Evolutionary conservation across 2,888 invertebrate genomes (phyloP).

Genomic region (Cheilosia pagana): DNA sequence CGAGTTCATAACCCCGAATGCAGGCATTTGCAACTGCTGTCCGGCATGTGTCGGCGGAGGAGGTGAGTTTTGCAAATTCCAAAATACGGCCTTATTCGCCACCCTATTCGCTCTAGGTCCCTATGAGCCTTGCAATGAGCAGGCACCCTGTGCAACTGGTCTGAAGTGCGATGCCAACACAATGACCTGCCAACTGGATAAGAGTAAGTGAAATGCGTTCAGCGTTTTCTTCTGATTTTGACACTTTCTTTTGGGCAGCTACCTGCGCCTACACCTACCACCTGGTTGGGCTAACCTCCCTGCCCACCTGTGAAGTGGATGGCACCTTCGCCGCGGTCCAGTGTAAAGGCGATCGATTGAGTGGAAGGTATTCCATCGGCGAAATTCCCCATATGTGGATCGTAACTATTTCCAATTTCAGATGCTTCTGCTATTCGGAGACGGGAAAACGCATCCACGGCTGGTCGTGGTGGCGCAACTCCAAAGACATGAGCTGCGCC

Average conservation of each 20-base stretch:
- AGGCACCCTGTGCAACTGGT: slow-evolving; percentile 79
- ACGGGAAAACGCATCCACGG: slow-evolving; percentile 87
- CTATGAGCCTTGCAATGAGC: slow-evolving; percentile 38
- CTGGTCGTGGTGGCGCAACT: slow-evolving; percentile 86
- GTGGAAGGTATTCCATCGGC: slow-evolving; percentile 84
- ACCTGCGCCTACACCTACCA: slow-evolving; percentile 77
- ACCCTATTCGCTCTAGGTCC: slow-evolving; percentile 5
- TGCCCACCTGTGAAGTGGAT: slow-evolving; percentile 85
- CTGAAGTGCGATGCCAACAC: slow-evolving; percentile 77
- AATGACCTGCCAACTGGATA: slow-evolving; percentile 77
- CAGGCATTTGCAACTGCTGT: slow-evolving; percentile 82
- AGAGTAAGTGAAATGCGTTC: slow-evolving; percentile 75
- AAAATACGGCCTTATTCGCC: background rate
- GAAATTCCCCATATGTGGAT: slow-evolving; percentile 8
- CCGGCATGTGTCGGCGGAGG: slow-evolving; percentile 82
- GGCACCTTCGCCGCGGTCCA: slow-evolving; percentile 87
- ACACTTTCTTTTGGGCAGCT: slow-evolving; percentile 37
- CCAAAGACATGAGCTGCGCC: slow-evolving; percentile 86
- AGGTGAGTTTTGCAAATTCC: slow-evolving; percentile 28
- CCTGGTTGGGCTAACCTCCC: slow-evolving; percentile 76
- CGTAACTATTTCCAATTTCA: slow-evolving; percentile 75
- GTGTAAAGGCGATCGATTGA: slow-evolving; percentile 87
- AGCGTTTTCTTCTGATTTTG: slow-evolving; percentile 2
- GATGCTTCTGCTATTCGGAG: slow-evolving; percentile 88
- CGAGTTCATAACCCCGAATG: slow-evolving; percentile 69